Conservation (phyloP, 2,113 vertebrate genomes). For the Cyprinodon brontotheroides region DNA sequence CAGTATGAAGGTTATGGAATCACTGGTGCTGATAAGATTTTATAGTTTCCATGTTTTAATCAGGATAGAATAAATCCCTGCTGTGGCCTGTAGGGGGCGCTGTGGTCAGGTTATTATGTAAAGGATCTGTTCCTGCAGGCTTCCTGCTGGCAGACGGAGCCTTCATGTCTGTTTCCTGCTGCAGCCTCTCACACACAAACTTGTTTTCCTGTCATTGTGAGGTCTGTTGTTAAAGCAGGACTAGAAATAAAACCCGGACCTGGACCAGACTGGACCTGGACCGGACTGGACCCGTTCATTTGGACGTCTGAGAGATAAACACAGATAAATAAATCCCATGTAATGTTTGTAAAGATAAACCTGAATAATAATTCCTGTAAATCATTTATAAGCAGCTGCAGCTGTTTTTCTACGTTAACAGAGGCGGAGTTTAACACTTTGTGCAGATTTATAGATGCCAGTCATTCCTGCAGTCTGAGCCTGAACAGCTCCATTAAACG, state of each 20-base stretch:
- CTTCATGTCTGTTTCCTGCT: slow-evolving; percentile 45
- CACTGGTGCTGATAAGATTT: background rate
- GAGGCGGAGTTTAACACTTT: too few relatives aligned
- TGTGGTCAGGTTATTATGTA: background rate
- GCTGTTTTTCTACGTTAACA: too few relatives aligned
- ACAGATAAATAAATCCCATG: background rate
- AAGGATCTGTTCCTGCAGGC: slow-evolving; percentile 20
- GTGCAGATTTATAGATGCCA: background rate
- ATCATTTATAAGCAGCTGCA: background rate
- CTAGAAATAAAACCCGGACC: background rate
- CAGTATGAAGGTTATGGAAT: background rate
- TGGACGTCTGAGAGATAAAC: background rate
- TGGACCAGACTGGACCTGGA: background rate
- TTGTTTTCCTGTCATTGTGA: background rate
- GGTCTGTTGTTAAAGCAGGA: background rate
- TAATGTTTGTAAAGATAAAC: background rate
- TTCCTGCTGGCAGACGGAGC: slow-evolving; percentile 37
- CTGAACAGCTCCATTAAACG: background rate
- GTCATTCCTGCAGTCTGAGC: background rate
- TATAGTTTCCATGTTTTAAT: background rate
- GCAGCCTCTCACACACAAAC: slow-evolving; percentile 13
- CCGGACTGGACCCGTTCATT: background rate
- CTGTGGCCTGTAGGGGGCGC: slow-evolving; percentile 14
- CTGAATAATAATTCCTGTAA: background rate
- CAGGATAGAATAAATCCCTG: background rate